Conservation (phyloP, 2,888 invertebrate genomes). For the Athalia rosae region DNA sequence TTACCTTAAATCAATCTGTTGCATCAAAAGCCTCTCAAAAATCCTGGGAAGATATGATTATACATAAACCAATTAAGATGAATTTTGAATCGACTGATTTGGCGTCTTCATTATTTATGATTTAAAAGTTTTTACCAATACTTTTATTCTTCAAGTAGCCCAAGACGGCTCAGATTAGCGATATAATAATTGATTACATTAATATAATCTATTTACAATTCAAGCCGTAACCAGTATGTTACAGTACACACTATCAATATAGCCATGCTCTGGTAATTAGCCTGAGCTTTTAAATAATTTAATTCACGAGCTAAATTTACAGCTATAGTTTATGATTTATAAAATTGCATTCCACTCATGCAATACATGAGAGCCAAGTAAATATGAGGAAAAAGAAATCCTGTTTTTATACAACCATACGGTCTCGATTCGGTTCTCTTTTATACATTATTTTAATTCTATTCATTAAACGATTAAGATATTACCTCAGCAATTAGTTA, state of each 20-base stretch:
- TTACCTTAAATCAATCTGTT: not conserved
- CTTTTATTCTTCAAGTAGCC: conserved; percentile 38
- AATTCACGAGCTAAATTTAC: conserved; percentile 38
- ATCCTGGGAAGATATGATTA: conserved; percentile 8
- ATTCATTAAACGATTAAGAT: conserved; percentile 25
- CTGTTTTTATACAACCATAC: conserved; percentile 17
- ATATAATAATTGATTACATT: conserved; percentile 35
- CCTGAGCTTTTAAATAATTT: conserved; percentile 31
- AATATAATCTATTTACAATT: conserved; percentile 42
- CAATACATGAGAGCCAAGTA: not conserved
- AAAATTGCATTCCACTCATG: conserved; percentile 18
- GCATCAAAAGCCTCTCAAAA: no score
- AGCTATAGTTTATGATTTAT: conserved; percentile 40
- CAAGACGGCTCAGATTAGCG: conserved; percentile 30
- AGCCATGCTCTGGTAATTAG: not conserved
- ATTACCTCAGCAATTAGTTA: conserved; percentile 29
- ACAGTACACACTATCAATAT: conserved; percentile 38
- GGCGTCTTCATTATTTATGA: not conserved
- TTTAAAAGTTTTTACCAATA: conserved; percentile 26
- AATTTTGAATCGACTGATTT: not conserved
- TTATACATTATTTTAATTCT: conserved; percentile 18
- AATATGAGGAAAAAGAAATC: conserved; percentile 35
- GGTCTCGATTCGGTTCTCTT: conserved; percentile 6
- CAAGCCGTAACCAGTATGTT: conserved; percentile 39
- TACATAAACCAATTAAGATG: not conserved